Evolutionary conservation across 2,797 vertebrate genomes (phyloP).

Genomic region (Neoniphon sammara): DNA sequence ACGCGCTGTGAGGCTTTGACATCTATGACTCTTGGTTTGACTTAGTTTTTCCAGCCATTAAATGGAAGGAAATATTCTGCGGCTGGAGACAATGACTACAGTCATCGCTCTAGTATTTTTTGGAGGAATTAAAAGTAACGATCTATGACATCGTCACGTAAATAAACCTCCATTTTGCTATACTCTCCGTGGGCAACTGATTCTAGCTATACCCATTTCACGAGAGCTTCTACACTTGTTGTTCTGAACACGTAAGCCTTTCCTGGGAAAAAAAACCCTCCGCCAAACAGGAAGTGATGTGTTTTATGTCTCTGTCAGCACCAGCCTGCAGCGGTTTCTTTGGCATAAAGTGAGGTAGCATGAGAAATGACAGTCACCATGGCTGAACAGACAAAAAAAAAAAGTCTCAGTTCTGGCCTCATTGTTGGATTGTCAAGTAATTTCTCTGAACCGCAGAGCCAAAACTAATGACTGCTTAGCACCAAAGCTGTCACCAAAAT

Average conservation of each 20-base stretch:
- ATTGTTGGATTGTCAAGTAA: too few relatives aligned
- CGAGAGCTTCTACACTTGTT: too few relatives aligned
- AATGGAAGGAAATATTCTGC: conserved; percentile 25
- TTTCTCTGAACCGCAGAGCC: too few relatives aligned
- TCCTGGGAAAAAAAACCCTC: too few relatives aligned
- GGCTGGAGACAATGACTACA: conserved; percentile 36
- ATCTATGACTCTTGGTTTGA: conserved; percentile 37
- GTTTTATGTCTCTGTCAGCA: background rate
- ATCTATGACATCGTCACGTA: conserved; percentile 19
- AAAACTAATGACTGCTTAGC: too few relatives aligned
- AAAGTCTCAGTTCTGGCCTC: background rate
- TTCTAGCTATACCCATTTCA: too few relatives aligned
- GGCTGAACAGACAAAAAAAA: background rate
- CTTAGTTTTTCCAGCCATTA: conserved; percentile 46
- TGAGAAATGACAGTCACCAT: too few relatives aligned
- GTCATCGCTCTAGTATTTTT: conserved; percentile 8
- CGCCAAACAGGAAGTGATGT: too few relatives aligned
- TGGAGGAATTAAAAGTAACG: conserved; percentile 1
- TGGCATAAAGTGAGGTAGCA: background rate
- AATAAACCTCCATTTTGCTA: background rate
- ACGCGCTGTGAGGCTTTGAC: conserved; percentile 29
- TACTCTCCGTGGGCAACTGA: background rate
- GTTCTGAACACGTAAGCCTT: too few relatives aligned
- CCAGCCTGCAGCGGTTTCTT: conserved; percentile 6
- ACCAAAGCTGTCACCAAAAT: too few relatives aligned